A percentile compares a stretch with the other conserved stretches of the same genome.
Conservation (phyloP, 2,797 vertebrate genomes). For the Enteromius unitaeniatus region DNA sequence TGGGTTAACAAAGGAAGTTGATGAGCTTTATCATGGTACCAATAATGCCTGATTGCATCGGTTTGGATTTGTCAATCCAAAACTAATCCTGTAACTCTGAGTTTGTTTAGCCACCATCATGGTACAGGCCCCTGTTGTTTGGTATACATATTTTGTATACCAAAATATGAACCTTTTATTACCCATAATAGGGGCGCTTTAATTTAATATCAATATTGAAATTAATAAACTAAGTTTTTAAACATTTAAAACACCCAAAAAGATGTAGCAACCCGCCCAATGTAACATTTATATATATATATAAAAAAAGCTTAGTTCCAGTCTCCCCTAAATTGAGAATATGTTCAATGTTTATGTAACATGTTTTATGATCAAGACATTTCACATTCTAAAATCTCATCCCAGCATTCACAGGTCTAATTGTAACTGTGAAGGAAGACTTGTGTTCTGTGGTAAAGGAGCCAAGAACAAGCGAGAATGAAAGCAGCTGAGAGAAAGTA, state of each 20-base stretch:
- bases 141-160: no score
- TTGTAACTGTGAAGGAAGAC: background rate
- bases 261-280: background rate
- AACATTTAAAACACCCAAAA: background rate
- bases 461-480: background rate
- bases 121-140: no score
- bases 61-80: no score
- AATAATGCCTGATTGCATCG: no score
- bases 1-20: no score
- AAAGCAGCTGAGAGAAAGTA: slow-evolving; percentile 25
- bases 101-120: no score
- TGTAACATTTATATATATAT: background rate
- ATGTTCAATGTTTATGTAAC: background rate
- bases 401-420: background rate
- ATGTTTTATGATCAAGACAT: background rate
- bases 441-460: background rate
- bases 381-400: background rate
- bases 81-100: no score
- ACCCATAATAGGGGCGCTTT: no score
- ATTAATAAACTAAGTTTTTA: background rate
- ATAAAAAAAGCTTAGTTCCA: background rate
- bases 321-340: background rate
- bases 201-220: background rate
- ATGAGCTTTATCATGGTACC: no score
- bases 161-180: no score